Evolutionary conservation across 2,113 vertebrate species (phyloP), one percentile per base, ranked within the genome.

Genomic region (Chaetorhynchus papuensis): DNA sequence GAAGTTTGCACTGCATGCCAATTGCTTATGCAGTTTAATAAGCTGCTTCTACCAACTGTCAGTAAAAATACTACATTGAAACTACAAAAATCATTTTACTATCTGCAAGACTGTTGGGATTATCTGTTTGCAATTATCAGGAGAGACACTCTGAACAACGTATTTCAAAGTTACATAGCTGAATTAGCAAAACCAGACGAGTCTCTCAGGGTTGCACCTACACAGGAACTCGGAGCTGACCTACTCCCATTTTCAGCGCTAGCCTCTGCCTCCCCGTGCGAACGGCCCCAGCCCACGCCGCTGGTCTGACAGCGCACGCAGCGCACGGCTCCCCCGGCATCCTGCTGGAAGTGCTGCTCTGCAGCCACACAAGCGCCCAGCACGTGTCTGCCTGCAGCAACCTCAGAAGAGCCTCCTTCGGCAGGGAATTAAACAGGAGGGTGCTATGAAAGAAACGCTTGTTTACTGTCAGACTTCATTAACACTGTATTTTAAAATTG

Each of bases 1-100:
- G 45, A 93, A 93, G 82, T 70, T 94, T 56, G 69, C 59, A 27
- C 69, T 53, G 89, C 83, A 76, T 71, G 90, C 37, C 82, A 92
- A 85, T 75, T 49, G 71, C 85, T 97, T 75, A 89, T 2, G 23
- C 79, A 57, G 39, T 71, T 94, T 83, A 65, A 83, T 87, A 95
- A 94, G 80, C 79, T 76, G 30, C 78, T 95, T 80, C 85, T 68
- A 79, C 53, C 79, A 92, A 83, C 60, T 72, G 82, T 33, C 60
- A 66, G 89, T 81, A 74, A 82, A 91, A 96, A 85, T 33, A 57
- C 44, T 79, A 83, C 15, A 15, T 5, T 61, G 70, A 81, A 91
- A 47, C 65, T 69, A 81, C 61, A n/a, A 54, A 76, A 83, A 78
- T 53, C 4, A 31, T 71, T 95, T 69, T 12, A 66, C 57, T 45